Conservation (phyloP, 2,113 vertebrate genomes). For the Gadus chalcogrammus region DNA sequence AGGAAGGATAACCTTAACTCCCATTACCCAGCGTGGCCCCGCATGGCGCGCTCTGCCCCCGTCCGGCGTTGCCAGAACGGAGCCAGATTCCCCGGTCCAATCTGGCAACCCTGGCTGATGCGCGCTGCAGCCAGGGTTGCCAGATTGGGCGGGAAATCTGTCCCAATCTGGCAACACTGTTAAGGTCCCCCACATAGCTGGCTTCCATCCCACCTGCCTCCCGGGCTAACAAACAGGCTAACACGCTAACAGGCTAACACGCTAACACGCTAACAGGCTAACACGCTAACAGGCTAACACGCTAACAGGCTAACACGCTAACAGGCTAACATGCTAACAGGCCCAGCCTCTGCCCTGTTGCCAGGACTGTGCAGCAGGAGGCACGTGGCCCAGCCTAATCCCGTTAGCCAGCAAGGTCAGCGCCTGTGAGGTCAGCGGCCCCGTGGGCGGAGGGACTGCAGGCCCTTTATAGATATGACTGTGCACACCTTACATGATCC, state of each 20-base stretch:
- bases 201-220: conserved; percentile 6
- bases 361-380: conserved; percentile 45
- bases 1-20: conserved; percentile 33
- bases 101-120: too few relatives aligned
- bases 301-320: neutral
- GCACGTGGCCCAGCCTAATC: conserved; percentile 67
- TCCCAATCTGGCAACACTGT: too few relatives aligned
- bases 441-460: conserved; percentile 25
- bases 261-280: too few relatives aligned
- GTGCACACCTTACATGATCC: too few relatives aligned
- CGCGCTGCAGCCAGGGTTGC: too few relatives aligned
- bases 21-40: conserved; percentile 29
- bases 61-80: neutral
- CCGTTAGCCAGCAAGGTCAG: conserved; percentile 68
- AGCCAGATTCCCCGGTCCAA: neutral
- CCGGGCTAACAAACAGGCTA: neutral
- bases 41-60: conserved; percentile 4
- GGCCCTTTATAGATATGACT: too few relatives aligned
- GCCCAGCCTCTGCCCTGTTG: conserved; percentile 36
- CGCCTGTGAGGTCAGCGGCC: conserved; percentile 49
- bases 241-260: neutral
- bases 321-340: neutral
- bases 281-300: too few relatives aligned
- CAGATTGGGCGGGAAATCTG: too few relatives aligned
- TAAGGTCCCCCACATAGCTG: neutral